Conservation (phyloP, 2,113 vertebrate genomes). For the Aspidoscelis tigris region DNA sequence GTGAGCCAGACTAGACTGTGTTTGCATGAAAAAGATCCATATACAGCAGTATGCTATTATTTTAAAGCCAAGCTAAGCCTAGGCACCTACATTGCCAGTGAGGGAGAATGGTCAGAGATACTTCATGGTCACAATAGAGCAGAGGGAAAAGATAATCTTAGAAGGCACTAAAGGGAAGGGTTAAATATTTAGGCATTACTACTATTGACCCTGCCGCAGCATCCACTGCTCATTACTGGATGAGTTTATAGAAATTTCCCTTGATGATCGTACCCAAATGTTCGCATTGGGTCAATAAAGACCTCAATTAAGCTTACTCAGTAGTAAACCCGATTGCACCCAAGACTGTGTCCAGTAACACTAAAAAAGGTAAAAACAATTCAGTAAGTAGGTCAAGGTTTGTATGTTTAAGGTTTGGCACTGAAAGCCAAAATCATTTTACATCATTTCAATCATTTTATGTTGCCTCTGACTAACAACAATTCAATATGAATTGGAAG, state of each 20-base stretch:
- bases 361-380: neutral
- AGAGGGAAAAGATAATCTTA: neutral
- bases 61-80: neutral
- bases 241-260: neutral
- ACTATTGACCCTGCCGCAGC: neutral
- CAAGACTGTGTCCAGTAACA: too few species aligned
- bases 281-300: neutral
- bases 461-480: neutral
- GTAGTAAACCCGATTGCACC: neutral
- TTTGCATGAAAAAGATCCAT: neutral
- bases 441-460: neutral
- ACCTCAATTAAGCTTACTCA: neutral
- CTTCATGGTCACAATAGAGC: neutral
- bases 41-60: conserved; percentile 6
- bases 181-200: neutral
- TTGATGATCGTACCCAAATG: neutral
- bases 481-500: too few species aligned
- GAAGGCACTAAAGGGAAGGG: neutral
- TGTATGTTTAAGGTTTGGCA: neutral
- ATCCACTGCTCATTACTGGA: neutral
- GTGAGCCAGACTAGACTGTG: neutral
- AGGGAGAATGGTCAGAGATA: neutral
- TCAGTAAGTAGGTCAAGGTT: neutral
- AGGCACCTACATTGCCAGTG: neutral
- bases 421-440: neutral